These are phyloP conservation scores for Drosophila saltans DNA, from an alignment of 1,140 invertebrate species.

Conservation along the genomic window DNA sequence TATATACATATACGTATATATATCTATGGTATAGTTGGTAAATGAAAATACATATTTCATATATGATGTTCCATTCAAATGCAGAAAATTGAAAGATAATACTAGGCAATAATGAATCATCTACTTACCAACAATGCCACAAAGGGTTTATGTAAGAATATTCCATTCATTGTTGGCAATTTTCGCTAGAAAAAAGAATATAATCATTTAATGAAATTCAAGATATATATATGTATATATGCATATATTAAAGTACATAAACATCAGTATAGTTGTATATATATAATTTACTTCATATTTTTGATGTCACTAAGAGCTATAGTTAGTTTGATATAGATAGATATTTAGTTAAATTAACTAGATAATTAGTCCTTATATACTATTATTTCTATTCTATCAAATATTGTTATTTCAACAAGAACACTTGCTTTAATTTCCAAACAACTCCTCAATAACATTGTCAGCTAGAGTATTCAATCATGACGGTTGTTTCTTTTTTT, in stretches of 20 bases:
- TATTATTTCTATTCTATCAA: too few relatives aligned
- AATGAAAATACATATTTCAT: slow-evolving; percentile 12
- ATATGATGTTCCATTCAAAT: not conserved
- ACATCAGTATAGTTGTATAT: not conserved
- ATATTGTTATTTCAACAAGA: too few relatives aligned
- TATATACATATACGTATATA: not conserved
- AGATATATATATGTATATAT: not conserved
- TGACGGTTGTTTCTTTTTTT: too few relatives aligned
- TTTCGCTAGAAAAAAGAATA: not conserved
- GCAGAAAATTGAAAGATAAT: slow-evolving; percentile 10
- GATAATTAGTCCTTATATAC: too few relatives aligned
- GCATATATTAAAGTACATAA: not conserved
- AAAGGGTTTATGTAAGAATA: not conserved
- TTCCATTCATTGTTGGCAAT: not conserved
- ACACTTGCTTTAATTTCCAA: too few relatives aligned
- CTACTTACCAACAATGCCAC: not conserved
- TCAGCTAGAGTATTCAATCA: not conserved
- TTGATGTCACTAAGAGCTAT: too few relatives aligned
- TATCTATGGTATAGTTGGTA: not conserved
- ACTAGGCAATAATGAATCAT: not conserved
- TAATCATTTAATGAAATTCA: not conserved
- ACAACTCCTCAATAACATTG: too few relatives aligned
- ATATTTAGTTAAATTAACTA: too few relatives aligned
- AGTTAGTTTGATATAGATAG: too few relatives aligned
- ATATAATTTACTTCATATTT: too few relatives aligned